Evolutionary conservation across 2,888 invertebrate species (phyloP), one percentile per base, ranked within the genome.

Genomic region (Sinotaia quadrata): DNA sequence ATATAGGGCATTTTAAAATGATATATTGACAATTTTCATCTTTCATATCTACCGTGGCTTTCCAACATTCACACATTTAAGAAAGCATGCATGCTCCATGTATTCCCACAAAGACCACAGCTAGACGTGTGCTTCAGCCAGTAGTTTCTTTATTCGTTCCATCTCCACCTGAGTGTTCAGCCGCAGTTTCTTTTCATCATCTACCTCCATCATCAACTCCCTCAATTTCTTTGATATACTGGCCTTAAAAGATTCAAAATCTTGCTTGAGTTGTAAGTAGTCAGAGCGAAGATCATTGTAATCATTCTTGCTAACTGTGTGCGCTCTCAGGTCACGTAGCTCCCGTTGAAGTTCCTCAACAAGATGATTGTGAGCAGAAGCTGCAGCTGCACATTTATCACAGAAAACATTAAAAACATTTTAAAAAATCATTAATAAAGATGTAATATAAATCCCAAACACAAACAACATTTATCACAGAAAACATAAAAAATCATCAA

Each of bases 241-340:
- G 12, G 74, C 75, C 72, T 77, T 79, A 33, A 84, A 67, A 15
- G 71, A 72, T n/a, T 84, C 84, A 52, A 85, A 59, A 34, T 83
- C 82, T 59, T 77, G 71, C 67, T 81, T 80, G 56, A 87, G 75
- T 61, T 78, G 79, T 54, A 81, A 81, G 52, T 86, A 78, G 73
- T 87, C 84, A 4, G 82, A 78, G 72, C 94, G 94, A 82, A 93
- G 94, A 75, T 93, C 90, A 84, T 94, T 94, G 76, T 94, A 91
- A 85, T 94, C 94, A 76, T 91, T 93, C 91, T 94, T 92, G 71
- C 81, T 84, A 70, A 84, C 80, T 67, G 78, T 78, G 74, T 79
- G 81, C 47, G 75, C 62, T 71, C 77, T 76, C 36, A 85, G 69
- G 33, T 82, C 79, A 56, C 73, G 70, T 12, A 84, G 67, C 72